phyloP scores from a whole-genome alignment of 2,797 vertebrate genomes.

The Melanotaenia maccullochi region DNA sequence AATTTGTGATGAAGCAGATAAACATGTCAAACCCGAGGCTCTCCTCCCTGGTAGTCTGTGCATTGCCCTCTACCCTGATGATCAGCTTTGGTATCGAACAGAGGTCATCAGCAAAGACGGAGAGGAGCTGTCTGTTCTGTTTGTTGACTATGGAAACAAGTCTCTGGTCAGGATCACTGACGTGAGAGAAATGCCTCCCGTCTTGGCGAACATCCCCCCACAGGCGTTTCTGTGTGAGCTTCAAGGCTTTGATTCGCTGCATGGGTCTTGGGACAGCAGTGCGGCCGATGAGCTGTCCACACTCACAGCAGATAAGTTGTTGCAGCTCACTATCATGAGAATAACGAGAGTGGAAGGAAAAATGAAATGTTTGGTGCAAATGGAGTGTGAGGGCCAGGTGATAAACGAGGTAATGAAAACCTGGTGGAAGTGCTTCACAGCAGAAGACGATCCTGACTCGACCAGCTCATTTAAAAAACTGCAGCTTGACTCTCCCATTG shows the following conservation, averaged over 20 bases:
- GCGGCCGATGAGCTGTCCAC: conserved; percentile 81
- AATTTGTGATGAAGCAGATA: conserved; percentile 54
- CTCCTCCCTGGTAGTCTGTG: conserved; percentile 82
- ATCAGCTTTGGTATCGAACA: conserved; percentile 89
- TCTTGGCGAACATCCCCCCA: conserved; percentile 79
- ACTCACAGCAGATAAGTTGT: conserved; percentile 77
- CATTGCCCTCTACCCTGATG: conserved; percentile 84
- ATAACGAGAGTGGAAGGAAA: conserved; percentile 50
- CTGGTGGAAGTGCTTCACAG: conserved; percentile 71
- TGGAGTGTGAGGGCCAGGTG: conserved; percentile 80
- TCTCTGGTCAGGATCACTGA: conserved; percentile 75
- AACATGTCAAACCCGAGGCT: conserved; percentile 15
- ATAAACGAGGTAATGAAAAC: conserved; percentile 86
- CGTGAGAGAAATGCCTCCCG: conserved; percentile 80
- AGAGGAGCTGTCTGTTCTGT: conserved; percentile 75
- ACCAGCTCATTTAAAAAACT: neutral
- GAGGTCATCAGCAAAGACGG: conserved; percentile 75
- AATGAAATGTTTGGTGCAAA: conserved; percentile 78
- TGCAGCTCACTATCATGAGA: conserved; percentile 84
- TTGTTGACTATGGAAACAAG: conserved; percentile 91
- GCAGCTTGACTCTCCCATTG: conserved; percentile 9
- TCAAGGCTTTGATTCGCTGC: conserved; percentile 82
- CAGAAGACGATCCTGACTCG: conserved; percentile 16
- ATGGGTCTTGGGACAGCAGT: conserved; percentile 83
- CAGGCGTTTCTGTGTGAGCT: conserved; percentile 91